Evolutionary conservation across 2,888 invertebrate species (phyloP).

Genomic region (Cetonia aurata): DNA sequence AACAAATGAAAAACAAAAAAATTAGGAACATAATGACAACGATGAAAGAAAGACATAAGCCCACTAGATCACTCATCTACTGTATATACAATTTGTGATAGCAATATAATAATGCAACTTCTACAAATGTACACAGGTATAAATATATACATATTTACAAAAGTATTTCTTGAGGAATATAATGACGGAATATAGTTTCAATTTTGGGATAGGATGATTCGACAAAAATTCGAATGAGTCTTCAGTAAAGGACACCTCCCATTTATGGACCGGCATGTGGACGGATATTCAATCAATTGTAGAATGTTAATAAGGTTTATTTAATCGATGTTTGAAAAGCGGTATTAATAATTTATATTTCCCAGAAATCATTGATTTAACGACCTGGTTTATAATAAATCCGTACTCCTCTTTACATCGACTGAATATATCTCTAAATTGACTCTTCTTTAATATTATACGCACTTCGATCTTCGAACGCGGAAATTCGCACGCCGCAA

Average conservation of each 20-base stretch:
- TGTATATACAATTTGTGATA: no score
- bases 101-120: slow-evolving; percentile 3
- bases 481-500: slow-evolving; percentile 16
- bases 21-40: no score
- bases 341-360: slow-evolving; percentile 38
- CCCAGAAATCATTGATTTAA: slow-evolving; percentile 31
- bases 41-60: no score
- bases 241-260: slow-evolving; percentile 39
- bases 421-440: slow-evolving; percentile 1
- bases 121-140: slow-evolving; percentile 2
- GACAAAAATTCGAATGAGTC: slow-evolving; percentile 35
- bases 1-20: no score
- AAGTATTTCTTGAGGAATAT: slow-evolving; percentile 21
- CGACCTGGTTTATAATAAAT: neutral
- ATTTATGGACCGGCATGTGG: slow-evolving; percentile 30
- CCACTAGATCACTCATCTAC: no score
- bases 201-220: slow-evolving; percentile 31
- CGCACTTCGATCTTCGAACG: neutral
- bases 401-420: neutral
- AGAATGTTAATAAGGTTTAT: slow-evolving; percentile 40
- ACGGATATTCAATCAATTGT: slow-evolving; percentile 37
- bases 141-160: slow-evolving; percentile 5
- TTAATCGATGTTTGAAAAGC: slow-evolving; percentile 24
- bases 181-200: slow-evolving; percentile 24
- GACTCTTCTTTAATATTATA: neutral